Evolutionary conservation across 2,888 invertebrate genomes (phyloP).

Genomic region (Xanthia icteritia): DNA sequence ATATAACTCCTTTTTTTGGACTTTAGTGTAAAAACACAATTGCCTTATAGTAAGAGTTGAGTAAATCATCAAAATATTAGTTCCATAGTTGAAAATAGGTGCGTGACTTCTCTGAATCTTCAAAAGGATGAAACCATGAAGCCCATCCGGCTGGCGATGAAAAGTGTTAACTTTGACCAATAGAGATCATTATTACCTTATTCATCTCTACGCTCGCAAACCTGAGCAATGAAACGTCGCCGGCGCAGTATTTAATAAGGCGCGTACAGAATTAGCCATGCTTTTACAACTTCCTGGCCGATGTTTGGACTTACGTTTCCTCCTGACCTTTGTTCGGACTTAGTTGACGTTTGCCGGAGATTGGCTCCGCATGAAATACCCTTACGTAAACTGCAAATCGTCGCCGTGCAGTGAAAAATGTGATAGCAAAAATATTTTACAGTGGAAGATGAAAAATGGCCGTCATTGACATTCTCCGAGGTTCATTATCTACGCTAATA

Average conservation of each 20-base stretch:
- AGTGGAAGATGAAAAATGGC: background rate
- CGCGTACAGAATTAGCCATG: conserved; percentile 66
- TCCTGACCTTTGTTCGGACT: conserved; percentile 58
- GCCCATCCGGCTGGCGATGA: background rate
- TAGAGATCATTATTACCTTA: background rate
- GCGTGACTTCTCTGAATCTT: background rate
- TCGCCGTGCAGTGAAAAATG: background rate
- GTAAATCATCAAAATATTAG: background rate
- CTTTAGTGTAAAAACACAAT: background rate
- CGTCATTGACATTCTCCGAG: background rate
- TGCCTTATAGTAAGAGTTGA: background rate
- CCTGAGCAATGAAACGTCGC: conserved; percentile 39
- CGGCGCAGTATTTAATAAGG: conserved; percentile 60
- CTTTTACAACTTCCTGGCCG: conserved; percentile 68
- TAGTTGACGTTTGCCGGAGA: conserved; percentile 38
- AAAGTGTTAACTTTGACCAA: background rate
- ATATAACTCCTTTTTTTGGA: background rate
- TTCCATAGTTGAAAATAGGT: background rate
- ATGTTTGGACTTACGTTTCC: conserved; percentile 73
- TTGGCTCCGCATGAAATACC: conserved; percentile 37
- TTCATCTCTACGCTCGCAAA: conserved; percentile 3
- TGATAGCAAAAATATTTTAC: background rate
- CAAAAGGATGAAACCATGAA: background rate
- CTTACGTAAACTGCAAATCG: conserved; percentile 2
- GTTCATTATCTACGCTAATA: background rate